Conservation (phyloP, 1,140 invertebrate genomes). For the Oncopodura yosiiana region DNA sequence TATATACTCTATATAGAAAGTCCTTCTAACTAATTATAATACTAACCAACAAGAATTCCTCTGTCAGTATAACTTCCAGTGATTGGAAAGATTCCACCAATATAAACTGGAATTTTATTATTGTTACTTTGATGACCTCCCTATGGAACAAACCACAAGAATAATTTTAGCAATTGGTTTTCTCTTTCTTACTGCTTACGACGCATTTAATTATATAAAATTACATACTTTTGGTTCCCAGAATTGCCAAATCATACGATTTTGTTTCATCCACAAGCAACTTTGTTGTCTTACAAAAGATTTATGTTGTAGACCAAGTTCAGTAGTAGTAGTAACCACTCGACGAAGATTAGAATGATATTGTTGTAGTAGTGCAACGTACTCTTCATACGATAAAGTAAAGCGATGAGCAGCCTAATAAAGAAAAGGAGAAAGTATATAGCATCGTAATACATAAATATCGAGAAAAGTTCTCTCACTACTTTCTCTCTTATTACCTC, state of each 20-base stretch:
- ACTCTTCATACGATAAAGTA: slow-evolving; percentile 47
- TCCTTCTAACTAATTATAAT: not conserved
- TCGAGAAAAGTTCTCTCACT: not conserved
- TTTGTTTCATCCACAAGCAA: slow-evolving; percentile 59
- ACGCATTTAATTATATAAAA: no score
- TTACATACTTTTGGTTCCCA: slow-evolving; percentile 52
- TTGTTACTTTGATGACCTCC: no score
- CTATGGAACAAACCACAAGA: no score
- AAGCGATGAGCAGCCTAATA: slow-evolving; percentile 48
- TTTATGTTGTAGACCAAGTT: slow-evolving; percentile 2
- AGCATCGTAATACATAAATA: not conserved
- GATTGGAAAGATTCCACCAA: slow-evolving; percentile 71
- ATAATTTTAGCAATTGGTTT: no score
- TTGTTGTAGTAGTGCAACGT: slow-evolving; percentile 45
- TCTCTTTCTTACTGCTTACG: no score
- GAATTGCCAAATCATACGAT: slow-evolving; percentile 44
- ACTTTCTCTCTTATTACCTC: slow-evolving; percentile 38
- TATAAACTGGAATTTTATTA: slow-evolving; percentile 47
- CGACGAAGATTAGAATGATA: slow-evolving; percentile 37
- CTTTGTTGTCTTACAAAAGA: slow-evolving; percentile 38
- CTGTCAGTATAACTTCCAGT: slow-evolving; percentile 49
- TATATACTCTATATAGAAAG: not conserved
- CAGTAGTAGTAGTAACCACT: no score
- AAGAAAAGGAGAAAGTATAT: slow-evolving; percentile 21
- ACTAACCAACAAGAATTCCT: slow-evolving; percentile 50